These are phyloP conservation scores for Terebella lapidaria DNA, from an alignment of 2,888 invertebrate genomes.

Conservation along the genomic window DNA sequence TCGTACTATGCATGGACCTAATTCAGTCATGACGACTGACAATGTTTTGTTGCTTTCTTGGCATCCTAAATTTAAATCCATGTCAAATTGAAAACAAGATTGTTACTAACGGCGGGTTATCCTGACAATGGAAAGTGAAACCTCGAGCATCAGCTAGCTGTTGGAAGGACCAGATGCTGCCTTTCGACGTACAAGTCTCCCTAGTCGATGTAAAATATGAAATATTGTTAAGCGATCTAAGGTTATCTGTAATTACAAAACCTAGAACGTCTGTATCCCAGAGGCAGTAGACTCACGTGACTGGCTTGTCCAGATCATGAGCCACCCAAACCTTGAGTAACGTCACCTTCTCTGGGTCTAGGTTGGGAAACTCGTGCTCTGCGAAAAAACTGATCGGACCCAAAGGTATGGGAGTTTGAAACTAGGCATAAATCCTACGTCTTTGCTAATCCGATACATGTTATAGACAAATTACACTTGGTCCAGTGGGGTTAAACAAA, in stretches of 20 bases:
- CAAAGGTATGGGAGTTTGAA: not conserved
- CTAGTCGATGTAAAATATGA: not conserved
- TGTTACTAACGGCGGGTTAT: slow-evolving; percentile 6
- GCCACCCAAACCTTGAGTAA: not conserved
- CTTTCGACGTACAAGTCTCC: not conserved
- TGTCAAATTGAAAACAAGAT: too few species aligned
- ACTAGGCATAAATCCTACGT: not conserved
- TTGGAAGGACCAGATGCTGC: not conserved
- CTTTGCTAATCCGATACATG: too few species aligned
- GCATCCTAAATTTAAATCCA: too few species aligned
- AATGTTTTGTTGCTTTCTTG: too few species aligned
- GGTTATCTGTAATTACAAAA: not conserved
- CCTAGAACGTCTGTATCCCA: too few species aligned
- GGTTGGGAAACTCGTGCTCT: slow-evolving; percentile 2
- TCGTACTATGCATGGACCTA: too few species aligned
- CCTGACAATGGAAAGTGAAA: not conserved
- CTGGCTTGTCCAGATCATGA: slow-evolving; percentile 1
- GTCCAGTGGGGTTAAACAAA: too few species aligned
- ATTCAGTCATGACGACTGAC: too few species aligned
- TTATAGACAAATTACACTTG: too few species aligned
- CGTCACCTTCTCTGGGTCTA: not conserved
- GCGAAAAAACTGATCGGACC: slow-evolving; percentile 1
- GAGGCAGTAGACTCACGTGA: not conserved
- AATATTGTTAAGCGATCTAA: not conserved
- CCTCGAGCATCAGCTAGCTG: not conserved